Percentiles rank a stretch among this genome's conserved stretches.
These are phyloP conservation scores for Dasysyrphus tricinctus DNA, from an alignment of 2,888 invertebrate genomes.

Conservation along the genomic window DNA sequence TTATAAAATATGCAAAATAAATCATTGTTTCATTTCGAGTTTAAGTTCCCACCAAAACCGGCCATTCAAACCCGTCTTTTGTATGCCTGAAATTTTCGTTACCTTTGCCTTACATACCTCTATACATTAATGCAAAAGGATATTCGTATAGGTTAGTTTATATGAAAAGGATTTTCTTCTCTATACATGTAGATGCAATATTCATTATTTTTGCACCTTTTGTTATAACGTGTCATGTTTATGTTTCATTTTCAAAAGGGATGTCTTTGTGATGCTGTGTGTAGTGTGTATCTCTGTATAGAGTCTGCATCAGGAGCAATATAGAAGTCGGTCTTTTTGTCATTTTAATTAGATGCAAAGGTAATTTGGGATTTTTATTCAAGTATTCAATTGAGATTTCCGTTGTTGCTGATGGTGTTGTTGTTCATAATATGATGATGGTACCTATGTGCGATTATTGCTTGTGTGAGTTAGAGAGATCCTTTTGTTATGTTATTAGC, in stretches of 20 bases:
- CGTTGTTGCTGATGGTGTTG: constrained; percentile 9
- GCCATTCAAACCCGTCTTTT: constrained; percentile 37
- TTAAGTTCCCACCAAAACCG: constrained; percentile 38
- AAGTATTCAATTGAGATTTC: constrained; percentile 69
- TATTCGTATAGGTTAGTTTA: neutral
- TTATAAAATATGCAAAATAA: constrained; percentile 3
- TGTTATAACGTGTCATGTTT: constrained; percentile 76
- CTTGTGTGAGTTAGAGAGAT: constrained; percentile 47
- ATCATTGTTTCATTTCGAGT: constrained; percentile 13
- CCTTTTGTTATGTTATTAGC: constrained; percentile 67
- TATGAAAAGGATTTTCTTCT: constrained; percentile 21
- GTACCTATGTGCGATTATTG: constrained; percentile 37
- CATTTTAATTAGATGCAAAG: constrained; percentile 73
- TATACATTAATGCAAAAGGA: neutral
- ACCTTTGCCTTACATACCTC: neutral
- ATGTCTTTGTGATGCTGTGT: constrained; percentile 35
- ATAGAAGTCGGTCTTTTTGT: constrained; percentile 60
- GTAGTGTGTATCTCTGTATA: neutral
- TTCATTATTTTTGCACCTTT: constrained; percentile 69
- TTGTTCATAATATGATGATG: constrained; percentile 27
- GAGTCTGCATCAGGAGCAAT: neutral
- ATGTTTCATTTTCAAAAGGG: constrained; percentile 73
- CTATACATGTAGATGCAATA: constrained; percentile 15
- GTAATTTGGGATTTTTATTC: constrained; percentile 66
- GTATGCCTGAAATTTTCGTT: constrained; percentile 15